Evolutionary conservation across 2,113 vertebrate species (phyloP), one percentile per base, ranked within the genome.

Genomic region (Brevimyrus niger): DNA sequence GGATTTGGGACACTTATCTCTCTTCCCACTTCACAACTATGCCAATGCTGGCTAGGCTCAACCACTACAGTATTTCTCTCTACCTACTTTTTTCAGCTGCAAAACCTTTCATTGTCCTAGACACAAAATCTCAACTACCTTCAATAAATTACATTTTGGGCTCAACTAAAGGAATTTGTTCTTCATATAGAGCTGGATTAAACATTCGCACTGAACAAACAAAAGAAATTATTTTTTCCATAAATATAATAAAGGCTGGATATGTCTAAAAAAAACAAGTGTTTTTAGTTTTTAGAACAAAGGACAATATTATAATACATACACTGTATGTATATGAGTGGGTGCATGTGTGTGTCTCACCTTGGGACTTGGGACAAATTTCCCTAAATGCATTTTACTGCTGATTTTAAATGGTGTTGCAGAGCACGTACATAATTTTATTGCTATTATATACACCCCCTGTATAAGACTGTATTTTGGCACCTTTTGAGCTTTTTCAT

Each of bases 381-480:
- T 86, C 51, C 58, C 83, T 73, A 48, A 19, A 31, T 61, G 44
- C 48, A 3, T 55, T 89, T 86, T 21, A 58, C 13, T 27, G 51
- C 21, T 27, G 35, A 47, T 80, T 88, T 88, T 80, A 53, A 55
- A 50, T 91, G 88, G 86, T 89, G 90, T 80, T 80, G 89, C 76
- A 87, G 91, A 87, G 89, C 86, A 83, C 86, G 84, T 89, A 86
- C 80, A 55, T 88, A 89, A 86, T 92, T 65, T 84, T 47, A 90
- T 87, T 89, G 87, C 58, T 61, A 61, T 91, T 89, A 93, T 92
- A 91, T 89, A 88, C 61, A 89, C 65, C 89, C 89, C 86, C 91
- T 92, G 92, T 92, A 87, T 90, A 91, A 89, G 91, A 90, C 90
- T 73, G 65, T 31, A 1, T 35, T 76, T 76, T 38, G 69, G 13